Evolutionary conservation across 23 tunicate species (phyloP), one percentile per base, ranked within the genome.

Genomic region (Trididemnum nubilum): DNA sequence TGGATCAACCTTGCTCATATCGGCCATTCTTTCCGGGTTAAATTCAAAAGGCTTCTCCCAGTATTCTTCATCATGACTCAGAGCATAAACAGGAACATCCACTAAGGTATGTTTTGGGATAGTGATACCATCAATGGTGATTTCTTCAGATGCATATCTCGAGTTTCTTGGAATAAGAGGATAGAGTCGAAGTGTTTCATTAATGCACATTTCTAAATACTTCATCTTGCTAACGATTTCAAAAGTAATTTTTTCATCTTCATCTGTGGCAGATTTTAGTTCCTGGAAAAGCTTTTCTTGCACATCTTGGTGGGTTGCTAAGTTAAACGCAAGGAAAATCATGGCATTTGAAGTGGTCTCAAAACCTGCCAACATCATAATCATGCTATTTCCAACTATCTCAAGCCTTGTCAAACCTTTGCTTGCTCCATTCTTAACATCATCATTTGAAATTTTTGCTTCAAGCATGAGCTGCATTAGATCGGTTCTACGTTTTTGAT

Each of bases 1-100:
- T 25, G 90, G 87, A 69, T 91, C 97, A 44, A 91, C 82, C 71
- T 82, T 78, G 58, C 77, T 82, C 97, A 91, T 91, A 44, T 91
- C 97, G 67, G 76, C 73, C 90, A 91, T 85, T 35, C 97, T 81
- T 31, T 92, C 97, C 2, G 97, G 97, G 51, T 78, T 92, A 52
- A 87, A 92, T 28, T 82, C 79, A 36, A 54, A 71, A 33, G 97
- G 97, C 51, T 92, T 87, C 3, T 87, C 92, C 97, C 97, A 92
- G 40, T 87, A 87, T 51, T 87, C 88, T 25, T 72, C 81, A 87
- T 92, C 97, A 44, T 81, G 85, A 65, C 76, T 61, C 54, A 92
- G 9, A 1, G 80, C 97, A 78, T 76, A 92, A 4, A 58, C 35
- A 49, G 97, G 97, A 38, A 83, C 73, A 1, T 27, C 15, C 4